These are phyloP conservation scores for Odontophorus gujanensis DNA, from an alignment of 2,113 vertebrate species.

Conservation along the genomic window DNA sequence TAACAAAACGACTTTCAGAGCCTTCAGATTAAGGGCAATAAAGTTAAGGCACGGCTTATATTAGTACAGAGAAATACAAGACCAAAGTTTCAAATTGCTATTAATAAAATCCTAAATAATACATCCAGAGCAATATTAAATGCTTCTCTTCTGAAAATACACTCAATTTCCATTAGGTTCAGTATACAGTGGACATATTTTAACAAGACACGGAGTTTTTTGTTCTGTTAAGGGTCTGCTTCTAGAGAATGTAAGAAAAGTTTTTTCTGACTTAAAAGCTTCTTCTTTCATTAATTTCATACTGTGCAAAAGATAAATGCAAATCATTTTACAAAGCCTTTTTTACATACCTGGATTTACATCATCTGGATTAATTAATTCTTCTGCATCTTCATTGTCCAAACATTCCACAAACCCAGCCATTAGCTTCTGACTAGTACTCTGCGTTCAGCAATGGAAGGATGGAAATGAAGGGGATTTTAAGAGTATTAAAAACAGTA, in stretches of 20 bases:
- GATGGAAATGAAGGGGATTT: not conserved
- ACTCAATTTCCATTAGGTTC: not conserved
- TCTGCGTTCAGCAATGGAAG: constrained; percentile 71
- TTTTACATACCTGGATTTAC: constrained; percentile 76
- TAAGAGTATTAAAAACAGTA: not conserved
- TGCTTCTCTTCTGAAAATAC: not conserved
- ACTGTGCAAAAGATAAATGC: not conserved
- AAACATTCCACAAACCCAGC: constrained; percentile 97
- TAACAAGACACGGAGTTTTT: not conserved
- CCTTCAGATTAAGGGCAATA: not conserved
- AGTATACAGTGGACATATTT: not conserved
- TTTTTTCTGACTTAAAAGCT: not conserved
- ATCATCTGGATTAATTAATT: constrained; percentile 84
- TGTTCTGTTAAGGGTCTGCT: not conserved
- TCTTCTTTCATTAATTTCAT: not conserved
- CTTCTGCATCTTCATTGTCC: constrained; percentile 93
- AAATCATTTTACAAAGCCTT: constrained; percentile 26
- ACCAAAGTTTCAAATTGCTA: not conserved
- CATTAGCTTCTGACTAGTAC: constrained; percentile 93
- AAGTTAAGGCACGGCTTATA: not conserved
- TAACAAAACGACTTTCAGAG: not conserved
- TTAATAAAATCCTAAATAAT: not conserved
- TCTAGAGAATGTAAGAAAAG: not conserved
- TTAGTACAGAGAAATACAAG: not conserved
- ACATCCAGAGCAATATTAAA: not conserved